Conservation (phyloP, 2,797 vertebrate species). For the Florisuga fusca region DNA sequence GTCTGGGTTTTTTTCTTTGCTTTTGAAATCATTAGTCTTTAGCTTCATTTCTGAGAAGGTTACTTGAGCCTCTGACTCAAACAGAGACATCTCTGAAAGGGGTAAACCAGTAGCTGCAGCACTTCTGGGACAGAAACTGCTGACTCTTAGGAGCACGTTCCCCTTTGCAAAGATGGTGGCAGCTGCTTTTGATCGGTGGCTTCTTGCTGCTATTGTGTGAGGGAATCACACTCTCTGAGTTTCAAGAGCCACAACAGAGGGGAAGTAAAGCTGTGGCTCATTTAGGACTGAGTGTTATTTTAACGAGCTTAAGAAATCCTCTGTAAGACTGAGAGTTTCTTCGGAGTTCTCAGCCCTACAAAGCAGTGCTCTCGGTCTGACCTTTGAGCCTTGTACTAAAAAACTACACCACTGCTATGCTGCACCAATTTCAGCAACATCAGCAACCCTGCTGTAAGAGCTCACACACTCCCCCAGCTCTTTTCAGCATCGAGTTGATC, state of each 20-base stretch:
- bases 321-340: constrained; percentile 39
- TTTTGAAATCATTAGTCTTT: background rate
- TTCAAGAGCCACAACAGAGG: constrained; percentile 54
- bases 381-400: constrained; percentile 13
- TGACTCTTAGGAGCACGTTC: background rate
- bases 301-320: constrained; percentile 64
- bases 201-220: constrained; percentile 49
- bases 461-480: background rate
- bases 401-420: background rate
- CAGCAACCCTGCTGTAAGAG: background rate
- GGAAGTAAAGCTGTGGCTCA: constrained; percentile 51
- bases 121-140: constrained; percentile 31
- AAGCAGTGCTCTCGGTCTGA: background rate
- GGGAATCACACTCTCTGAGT: constrained; percentile 34
- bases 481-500: constrained; percentile 6
- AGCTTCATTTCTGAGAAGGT: constrained; percentile 26
- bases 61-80: constrained; percentile 41
- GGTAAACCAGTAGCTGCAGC: background rate
- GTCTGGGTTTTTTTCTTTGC: background rate
- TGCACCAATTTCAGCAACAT: constrained; percentile 30
- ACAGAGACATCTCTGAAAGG: background rate
- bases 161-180: constrained; percentile 26
- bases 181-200: constrained; percentile 61
- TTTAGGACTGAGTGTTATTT: constrained; percentile 59
- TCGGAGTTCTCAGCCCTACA: constrained; percentile 6